A percentile compares a stretch with the other conserved stretches of the same genome.
Evolutionary conservation across 2,113 vertebrate species (phyloP).

Genomic region (Capreolus pygargus): DNA sequence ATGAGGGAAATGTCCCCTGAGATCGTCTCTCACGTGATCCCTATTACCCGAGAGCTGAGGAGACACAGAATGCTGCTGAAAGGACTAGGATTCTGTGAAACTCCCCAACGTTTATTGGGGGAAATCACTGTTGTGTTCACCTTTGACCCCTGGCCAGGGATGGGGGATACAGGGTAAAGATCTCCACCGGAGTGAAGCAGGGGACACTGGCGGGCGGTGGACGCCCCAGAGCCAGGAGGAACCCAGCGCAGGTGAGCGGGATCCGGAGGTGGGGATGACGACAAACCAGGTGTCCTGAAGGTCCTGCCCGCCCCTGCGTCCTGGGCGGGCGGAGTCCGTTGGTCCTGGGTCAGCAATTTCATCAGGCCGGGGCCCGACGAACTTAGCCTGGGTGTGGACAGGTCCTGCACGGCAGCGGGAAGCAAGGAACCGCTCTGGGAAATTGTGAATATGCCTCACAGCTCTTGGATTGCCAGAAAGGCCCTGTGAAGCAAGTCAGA

Average conservation of each 20-base stretch:
- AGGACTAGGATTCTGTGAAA: accelerated
- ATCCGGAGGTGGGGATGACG: accelerated
- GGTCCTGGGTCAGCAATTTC: not conserved
- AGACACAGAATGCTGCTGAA: accelerated
- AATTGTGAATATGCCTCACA: accelerated
- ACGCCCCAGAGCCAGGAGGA: accelerated
- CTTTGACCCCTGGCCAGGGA: not conserved
- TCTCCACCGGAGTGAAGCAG: accelerated
- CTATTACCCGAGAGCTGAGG: accelerated
- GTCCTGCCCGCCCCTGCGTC: accelerated
- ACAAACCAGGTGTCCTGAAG: accelerated
- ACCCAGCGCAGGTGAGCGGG: accelerated
- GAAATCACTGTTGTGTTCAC: accelerated
- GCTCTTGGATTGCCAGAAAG: not conserved
- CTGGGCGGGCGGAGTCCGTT: accelerated
- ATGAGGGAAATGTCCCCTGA: accelerated
- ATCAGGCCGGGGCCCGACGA: accelerated
- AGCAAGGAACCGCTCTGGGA: accelerated
- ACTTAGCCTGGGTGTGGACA: accelerated
- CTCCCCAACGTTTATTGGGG: accelerated
- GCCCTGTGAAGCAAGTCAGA: accelerated
- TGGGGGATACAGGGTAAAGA: accelerated
- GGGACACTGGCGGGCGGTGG: too few species aligned
- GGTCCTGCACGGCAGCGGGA: accelerated
- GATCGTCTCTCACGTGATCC: accelerated